Percentiles rank a stretch among this genome's conserved stretches.
These are phyloP conservation scores for human (Homo sapiens) DNA, from an alignment of 2,113 vertebrate genomes.

Conservation along the genomic window GRCh38 chr17:58161501-58162000, in stretches of 20 bases:
- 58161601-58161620: neutral
- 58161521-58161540: neutral
- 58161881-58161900: neutral
- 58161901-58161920: neutral
- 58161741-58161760: too few relatives aligned
- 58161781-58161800: neutral
- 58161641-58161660: neutral
- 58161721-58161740: neutral
- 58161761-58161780: neutral
- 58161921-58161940: neutral
- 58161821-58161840: neutral
- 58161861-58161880: neutral
- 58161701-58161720: neutral
- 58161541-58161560: neutral
- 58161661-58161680: neutral
- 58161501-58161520: neutral
- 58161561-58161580: neutral
- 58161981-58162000: neutral
- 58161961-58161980: neutral
- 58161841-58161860: neutral
- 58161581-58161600: neutral
- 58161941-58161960: neutral
- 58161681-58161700: neutral
- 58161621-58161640: neutral
- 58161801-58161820: neutral